Evolutionary conservation across 1,140 invertebrate species (phyloP).

Genomic region (Drosophila ogumai): DNA sequence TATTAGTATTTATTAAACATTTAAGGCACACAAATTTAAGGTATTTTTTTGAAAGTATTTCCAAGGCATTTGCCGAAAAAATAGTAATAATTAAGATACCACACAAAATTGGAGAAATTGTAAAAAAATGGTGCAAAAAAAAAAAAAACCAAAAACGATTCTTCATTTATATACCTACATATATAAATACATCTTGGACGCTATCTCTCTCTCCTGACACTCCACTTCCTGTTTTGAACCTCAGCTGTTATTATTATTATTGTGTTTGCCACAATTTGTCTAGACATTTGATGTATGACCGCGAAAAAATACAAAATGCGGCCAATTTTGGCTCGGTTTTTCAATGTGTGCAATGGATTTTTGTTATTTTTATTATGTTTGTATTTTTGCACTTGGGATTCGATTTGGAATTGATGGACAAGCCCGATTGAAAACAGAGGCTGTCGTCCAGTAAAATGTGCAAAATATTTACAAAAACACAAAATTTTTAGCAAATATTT

Average conservation of each 20-base stretch:
- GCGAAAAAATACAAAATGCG: conserved; percentile 22
- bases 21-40: not conserved
- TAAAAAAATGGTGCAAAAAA: not conserved
- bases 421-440: conserved; percentile 13
- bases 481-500: not conserved
- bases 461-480: conserved; percentile 16
- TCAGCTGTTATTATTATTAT: conserved; percentile 41
- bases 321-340: conserved; percentile 22
- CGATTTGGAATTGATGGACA: conserved; percentile 36
- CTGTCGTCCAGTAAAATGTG: not conserved
- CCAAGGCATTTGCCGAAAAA: not conserved
- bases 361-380: conserved; percentile 3
- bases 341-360: conserved; percentile 8
- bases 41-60: not conserved
- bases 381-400: conserved; percentile 32
- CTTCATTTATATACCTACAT: not conserved
- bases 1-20: not conserved
- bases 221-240: conserved; percentile 44
- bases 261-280: conserved; percentile 52
- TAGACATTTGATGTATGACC: conserved; percentile 68
- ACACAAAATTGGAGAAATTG: not conserved
- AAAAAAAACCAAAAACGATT: not conserved
- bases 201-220: conserved; percentile 27
- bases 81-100: not conserved
- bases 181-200: conserved; percentile 20